Conservation (phyloP, 2,888 invertebrate genomes). For the Hypsopygia costalis region DNA sequence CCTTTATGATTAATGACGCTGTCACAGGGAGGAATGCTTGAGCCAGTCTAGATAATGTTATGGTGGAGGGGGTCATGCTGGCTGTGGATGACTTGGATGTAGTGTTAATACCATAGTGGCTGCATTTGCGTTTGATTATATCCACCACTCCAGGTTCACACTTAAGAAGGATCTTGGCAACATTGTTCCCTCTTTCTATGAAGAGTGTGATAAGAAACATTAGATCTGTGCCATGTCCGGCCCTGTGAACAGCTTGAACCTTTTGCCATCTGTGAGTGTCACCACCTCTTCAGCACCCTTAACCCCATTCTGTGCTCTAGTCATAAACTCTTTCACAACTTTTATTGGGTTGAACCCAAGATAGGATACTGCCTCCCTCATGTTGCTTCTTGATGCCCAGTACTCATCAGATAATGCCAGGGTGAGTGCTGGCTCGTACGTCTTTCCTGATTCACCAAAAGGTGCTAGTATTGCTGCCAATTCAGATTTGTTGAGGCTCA, state of each 20-base stretch:
- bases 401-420: background rate
- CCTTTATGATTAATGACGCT: background rate
- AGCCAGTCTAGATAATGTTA: background rate
- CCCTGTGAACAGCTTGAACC: too few species aligned
- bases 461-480: too few species aligned
- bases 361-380: background rate
- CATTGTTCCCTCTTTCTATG: background rate
- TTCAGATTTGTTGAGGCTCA: too few species aligned
- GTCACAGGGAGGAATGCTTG: background rate
- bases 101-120: background rate
- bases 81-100: background rate
- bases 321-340: background rate
- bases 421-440: background rate
- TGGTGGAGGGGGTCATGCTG: background rate
- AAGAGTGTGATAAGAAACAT: background rate
- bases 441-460: too few species aligned
- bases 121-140: background rate
- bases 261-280: too few species aligned
- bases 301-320: background rate
- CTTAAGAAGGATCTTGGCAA: background rate
- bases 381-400: background rate
- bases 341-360: background rate
- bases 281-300: too few species aligned
- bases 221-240: background rate
- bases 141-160: background rate